Base-by-base conservation (phyloP, 2,888 invertebrate genomes). In the Bruchidius siliquastri region DNA sequence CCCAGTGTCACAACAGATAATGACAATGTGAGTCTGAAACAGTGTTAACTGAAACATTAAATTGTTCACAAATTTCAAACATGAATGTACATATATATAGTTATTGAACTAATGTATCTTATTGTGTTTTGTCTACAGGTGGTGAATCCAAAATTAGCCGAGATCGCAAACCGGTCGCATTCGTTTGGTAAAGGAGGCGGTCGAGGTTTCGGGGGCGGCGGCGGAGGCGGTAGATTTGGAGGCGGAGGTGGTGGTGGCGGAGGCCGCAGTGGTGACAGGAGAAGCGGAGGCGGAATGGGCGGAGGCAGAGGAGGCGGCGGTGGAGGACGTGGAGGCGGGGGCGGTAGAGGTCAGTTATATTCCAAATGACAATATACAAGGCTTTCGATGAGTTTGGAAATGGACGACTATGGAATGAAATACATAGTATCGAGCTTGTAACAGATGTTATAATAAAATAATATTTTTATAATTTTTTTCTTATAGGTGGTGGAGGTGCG, bases 141-240 rank as follows among this genome's bases (percentile, higher is more conserved):
- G 78, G 90, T 97, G 74, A 95, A 94, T 85, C 96, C 96, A 71
- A 94, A 96, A 84, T 89, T 97, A 70, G 90, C 92, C 81, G 94
- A 95, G 81, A 90, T 96, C 89, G 93, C 94, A 8, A 91, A 90
- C 79, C 90, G 92, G 78, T 86, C 85, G 68, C 88, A 88, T 68
- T 90, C 90, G 75, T 90, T 90, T 71, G 91, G 90, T 22, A 83
- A 30, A 21, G 71, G 71, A 30, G 71, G 71, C 22, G 83, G 84
- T 75, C 89, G 89, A n/a, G 85, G 87, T 20, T 86, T 85, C 72
- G 88, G 88, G 71, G 77, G 75, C 68, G 75, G 77, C 32, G 87
- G 89, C 67, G 83, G 82, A 21, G 89, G 72, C 82, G 81, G 83
- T 83, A 49, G 49, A 49, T 49, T 49, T 13, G 85, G 85, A 49